A percentile compares a stretch with the other conserved stretches of the same genome.
Evolutionary conservation across 2,113 vertebrate genomes (phyloP).

Genomic region (Paraplagusia blochii): DNA sequence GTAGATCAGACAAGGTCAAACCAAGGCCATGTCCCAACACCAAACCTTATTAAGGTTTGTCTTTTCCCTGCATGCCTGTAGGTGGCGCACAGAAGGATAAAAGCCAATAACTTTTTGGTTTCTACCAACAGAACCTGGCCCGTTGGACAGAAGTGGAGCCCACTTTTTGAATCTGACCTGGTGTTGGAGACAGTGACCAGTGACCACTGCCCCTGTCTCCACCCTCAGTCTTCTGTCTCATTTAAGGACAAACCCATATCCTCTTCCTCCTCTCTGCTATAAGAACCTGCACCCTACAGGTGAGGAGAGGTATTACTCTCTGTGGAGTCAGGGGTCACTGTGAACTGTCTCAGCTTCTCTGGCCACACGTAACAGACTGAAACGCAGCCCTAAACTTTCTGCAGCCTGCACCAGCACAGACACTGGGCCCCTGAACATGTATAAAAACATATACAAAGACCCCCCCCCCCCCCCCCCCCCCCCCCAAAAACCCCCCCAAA

Average conservation of each 20-base stretch:
- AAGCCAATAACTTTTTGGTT: too few relatives aligned
- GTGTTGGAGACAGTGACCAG: too few relatives aligned
- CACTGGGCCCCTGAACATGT: conserved; percentile 3
- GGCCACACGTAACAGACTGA: conserved; percentile 21
- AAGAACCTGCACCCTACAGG: conserved; percentile 14
- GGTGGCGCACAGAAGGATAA: too few relatives aligned
- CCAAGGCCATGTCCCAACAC: too few relatives aligned
- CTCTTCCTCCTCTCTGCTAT: conserved; percentile 9
- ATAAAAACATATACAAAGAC: conserved; percentile 21
- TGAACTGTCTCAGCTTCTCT: conserved; percentile 36
- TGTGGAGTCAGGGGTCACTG: conserved; percentile 7
- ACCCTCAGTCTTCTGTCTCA: conserved; percentile 35
- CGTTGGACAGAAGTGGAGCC: too few relatives aligned
- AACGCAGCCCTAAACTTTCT: conserved; percentile 5
- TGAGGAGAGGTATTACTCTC: background rate
- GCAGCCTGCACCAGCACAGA: background rate
- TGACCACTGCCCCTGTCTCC: conserved; percentile 15
- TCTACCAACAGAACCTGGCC: background rate
- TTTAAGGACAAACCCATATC: conserved; percentile 54
- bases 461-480: conserved; percentile 10
- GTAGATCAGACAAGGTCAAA: too few relatives aligned
- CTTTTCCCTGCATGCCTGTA: too few relatives aligned
- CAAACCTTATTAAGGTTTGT: too few relatives aligned
- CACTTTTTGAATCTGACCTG: too few relatives aligned
- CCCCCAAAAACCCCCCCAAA: background rate